Conservation (phyloP, 2,888 invertebrate genomes). For the Salpingus planirostris region DNA sequence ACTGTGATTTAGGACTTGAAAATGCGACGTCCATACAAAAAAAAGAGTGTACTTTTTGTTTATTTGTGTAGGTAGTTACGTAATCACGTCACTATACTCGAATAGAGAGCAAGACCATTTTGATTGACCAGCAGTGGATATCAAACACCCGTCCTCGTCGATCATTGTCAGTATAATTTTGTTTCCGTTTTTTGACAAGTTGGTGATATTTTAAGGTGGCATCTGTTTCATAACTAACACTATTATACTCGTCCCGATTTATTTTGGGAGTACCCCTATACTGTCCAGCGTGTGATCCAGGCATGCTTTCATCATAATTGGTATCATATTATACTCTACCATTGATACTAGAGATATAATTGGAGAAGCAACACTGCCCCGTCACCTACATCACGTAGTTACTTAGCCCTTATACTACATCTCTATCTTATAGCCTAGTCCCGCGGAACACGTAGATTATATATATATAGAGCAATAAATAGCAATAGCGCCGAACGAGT, state of each 20-base stretch:
- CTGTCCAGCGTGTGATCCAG: slow-evolving; percentile 6
- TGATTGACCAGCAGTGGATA: slow-evolving; percentile 35
- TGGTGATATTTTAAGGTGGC: slow-evolving; percentile 41
- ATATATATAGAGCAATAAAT: too few species aligned
- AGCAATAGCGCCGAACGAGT: slow-evolving; percentile 20
- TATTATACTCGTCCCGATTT: slow-evolving; percentile 9
- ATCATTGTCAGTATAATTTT: slow-evolving; percentile 26
- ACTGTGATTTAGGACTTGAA: slow-evolving; percentile 27
- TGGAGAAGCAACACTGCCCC: slow-evolving; percentile 23
- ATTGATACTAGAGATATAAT: too few species aligned
- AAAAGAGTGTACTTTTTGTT: slow-evolving; percentile 7
- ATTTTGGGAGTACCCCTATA: slow-evolving; percentile 7
- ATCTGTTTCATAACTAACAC: slow-evolving; percentile 29
- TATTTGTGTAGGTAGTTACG: background rate
- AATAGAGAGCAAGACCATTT: slow-evolving; percentile 19
- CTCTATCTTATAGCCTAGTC: slow-evolving; percentile 1
- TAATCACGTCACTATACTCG: too few species aligned
- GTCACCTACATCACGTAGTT: slow-evolving; percentile 30
- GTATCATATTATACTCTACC: too few species aligned
- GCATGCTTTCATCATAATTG: slow-evolving; percentile 11
- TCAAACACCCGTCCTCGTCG: slow-evolving; percentile 35
- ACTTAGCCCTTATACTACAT: slow-evolving; percentile 18
- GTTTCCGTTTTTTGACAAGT: slow-evolving; percentile 30
- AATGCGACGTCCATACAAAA: too few species aligned
- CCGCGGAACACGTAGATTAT: slow-evolving; percentile 32